Base-by-base conservation (phyloP, 2,113 vertebrate species). In the Neodontobutis hainanensis region DNA sequence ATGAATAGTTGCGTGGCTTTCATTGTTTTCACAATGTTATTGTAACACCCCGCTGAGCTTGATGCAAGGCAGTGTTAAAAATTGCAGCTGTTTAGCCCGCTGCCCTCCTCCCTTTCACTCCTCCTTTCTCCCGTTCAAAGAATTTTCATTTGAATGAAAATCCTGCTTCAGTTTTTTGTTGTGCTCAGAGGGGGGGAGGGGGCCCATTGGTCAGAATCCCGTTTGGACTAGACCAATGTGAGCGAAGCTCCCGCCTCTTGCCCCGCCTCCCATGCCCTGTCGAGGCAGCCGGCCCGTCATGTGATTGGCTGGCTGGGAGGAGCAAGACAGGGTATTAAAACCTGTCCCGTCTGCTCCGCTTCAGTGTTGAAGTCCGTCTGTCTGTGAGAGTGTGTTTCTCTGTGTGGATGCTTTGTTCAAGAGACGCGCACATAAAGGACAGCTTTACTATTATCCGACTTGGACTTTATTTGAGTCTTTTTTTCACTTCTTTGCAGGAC, bases 121-220 rank as follows among this genome's bases (percentile, higher is more conserved):
- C 65, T 75, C 67, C 69, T 64, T 62, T 68, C 80, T 81, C 77
- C 85, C 77, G 90, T 92, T 92, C 89, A 92, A 87, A 91, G 87
- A 83, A 89, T 89, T 89, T 83, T 83, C 78, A 92, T 93, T 92
- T 93, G 91, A 93, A 93, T 93, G 89, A 92, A 91, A 91, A 91
- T 83, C 84, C 81, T 79, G 88, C 82, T 83, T 83, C 85, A 65
- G 80, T 90, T 86, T 90, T 90, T 90, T 90, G 89, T 92, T 90
- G 87, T 84, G 51, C 67, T 70, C 47, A 1, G 78, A 73, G 77
- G 88, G 88, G 19, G 88, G 88, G 74, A 73, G 71, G 88, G 86
- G 80, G 67, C 65, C 68, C 44, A 90, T 91, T 89, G 88, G 90
- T 87, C 80, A 61, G 68, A 78, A 68, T 82, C 75, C 47, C 61